These are phyloP conservation scores for Hoplostethus mediterraneus DNA, from an alignment of 2,797 vertebrate species.

Conservation along the genomic window DNA sequence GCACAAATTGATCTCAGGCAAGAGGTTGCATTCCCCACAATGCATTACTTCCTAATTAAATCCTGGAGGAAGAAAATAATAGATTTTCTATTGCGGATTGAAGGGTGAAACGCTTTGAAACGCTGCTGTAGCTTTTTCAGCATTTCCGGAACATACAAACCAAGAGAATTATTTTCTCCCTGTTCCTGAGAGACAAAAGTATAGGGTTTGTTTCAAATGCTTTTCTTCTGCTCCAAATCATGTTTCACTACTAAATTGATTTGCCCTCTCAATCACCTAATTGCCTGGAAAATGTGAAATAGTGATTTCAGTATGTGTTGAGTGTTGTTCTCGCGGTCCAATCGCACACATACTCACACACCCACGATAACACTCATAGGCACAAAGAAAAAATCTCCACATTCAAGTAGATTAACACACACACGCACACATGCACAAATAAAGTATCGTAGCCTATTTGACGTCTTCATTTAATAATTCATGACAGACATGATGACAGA, in stretches of 20 bases:
- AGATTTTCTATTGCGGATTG: neutral
- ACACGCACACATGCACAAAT: conserved; percentile 18
- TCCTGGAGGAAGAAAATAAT: neutral
- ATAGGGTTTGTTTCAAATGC: conserved; percentile 38
- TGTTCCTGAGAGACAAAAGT: conserved; percentile 1
- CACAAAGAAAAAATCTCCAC: conserved; percentile 24
- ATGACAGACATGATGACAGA: conserved; percentile 38
- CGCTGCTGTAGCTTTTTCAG: neutral
- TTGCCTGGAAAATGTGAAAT: conserved; percentile 74
- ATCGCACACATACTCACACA: neutral
- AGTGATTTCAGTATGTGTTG: conserved; percentile 59
- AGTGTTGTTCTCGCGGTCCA: conserved; percentile 40
- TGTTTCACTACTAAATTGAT: conserved; percentile 67
- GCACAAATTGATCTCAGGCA: conserved; percentile 5
- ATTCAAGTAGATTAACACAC: conserved; percentile 26
- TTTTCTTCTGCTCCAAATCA: conserved; percentile 62
- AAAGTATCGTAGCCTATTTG: conserved; percentile 17
- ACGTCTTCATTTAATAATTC: conserved; percentile 40
- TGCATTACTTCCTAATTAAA: conserved; percentile 19
- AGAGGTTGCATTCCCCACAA: neutral
- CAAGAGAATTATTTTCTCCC: neutral
- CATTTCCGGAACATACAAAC: conserved; percentile 11
- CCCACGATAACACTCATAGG: conserved; percentile 28
- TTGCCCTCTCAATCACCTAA: conserved; percentile 72
- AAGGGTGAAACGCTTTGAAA: neutral